These are phyloP conservation scores for Trilocha varians DNA, from an alignment of 2,888 invertebrate species.

Conservation along the genomic window DNA sequence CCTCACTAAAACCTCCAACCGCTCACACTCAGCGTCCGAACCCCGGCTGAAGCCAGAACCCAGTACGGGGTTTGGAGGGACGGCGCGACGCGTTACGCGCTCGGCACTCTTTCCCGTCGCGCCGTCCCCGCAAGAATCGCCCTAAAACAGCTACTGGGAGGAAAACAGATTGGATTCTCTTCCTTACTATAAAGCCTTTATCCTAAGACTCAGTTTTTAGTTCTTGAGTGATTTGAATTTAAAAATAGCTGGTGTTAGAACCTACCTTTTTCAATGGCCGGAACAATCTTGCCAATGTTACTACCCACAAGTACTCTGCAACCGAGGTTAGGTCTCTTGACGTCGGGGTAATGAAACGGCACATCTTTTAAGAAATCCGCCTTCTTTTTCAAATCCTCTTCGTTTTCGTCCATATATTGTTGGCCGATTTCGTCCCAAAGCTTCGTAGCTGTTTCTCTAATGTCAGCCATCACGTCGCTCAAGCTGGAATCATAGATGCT, in stretches of 20 bases:
- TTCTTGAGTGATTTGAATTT: neutral
- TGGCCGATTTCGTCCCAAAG: constrained; percentile 84
- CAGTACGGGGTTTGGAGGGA: too few species aligned
- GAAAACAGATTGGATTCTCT: too few species aligned
- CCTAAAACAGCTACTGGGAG: too few species aligned
- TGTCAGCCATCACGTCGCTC: constrained; percentile 85
- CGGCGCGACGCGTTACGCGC: too few species aligned
- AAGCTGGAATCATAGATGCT: constrained; percentile 71
- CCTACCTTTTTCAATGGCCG: constrained; percentile 74
- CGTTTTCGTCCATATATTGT: constrained; percentile 89
- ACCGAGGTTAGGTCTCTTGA: constrained; percentile 87
- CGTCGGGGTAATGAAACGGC: constrained; percentile 83
- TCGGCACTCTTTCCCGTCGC: too few species aligned
- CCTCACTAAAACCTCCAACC: too few species aligned
- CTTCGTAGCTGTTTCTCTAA: constrained; percentile 74
- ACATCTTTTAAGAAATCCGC: constrained; percentile 80
- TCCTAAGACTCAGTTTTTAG: neutral
- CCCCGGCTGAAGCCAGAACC: too few species aligned
- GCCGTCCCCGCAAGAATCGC: too few species aligned
- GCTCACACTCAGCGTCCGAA: too few species aligned
- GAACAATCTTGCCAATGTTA: constrained; percentile 82
- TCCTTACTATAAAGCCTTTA: too few species aligned
- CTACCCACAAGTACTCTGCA: constrained; percentile 85
- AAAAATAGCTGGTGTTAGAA: neutral
- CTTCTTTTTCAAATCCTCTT: constrained; percentile 87